These are phyloP conservation scores for Rhamnusium bicolor DNA, from an alignment of 2,888 invertebrate genomes.

Conservation along the genomic window DNA sequence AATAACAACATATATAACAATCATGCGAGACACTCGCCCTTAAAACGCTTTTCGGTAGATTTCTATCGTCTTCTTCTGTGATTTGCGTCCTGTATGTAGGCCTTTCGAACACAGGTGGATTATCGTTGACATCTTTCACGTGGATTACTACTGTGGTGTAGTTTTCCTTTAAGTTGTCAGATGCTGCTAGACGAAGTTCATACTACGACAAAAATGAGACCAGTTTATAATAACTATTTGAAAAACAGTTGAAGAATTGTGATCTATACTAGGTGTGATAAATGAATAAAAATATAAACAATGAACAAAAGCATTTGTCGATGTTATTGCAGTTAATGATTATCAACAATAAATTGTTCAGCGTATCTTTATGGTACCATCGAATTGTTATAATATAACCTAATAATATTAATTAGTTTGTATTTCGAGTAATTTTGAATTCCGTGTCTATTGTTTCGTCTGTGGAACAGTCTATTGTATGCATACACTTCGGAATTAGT, in stretches of 20 bases:
- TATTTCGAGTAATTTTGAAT: not conserved
- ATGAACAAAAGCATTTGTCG: not conserved
- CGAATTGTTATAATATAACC: not conserved
- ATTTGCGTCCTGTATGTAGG: slow-evolving; percentile 96
- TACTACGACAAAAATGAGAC: slow-evolving; percentile 75
- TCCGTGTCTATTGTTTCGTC: not conserved
- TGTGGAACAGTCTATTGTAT: not conserved
- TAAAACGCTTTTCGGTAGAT: slow-evolving; percentile 93
- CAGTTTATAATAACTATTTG: slow-evolving; percentile 34
- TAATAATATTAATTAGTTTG: slow-evolving; percentile 2
- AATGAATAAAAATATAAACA: too few species aligned
- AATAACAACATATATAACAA: slow-evolving; percentile 17
- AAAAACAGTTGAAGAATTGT: not conserved
- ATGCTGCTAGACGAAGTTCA: slow-evolving; percentile 94
- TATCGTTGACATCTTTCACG: slow-evolving; percentile 98
- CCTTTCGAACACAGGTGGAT: slow-evolving; percentile 96
- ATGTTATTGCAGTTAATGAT: too few species aligned
- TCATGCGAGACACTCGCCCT: slow-evolving; percentile 76
- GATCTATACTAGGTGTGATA: too few species aligned
- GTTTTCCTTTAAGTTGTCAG: slow-evolving; percentile 97
- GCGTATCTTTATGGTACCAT: not conserved
- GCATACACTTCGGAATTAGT: slow-evolving; percentile 1
- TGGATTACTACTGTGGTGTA: slow-evolving; percentile 97
- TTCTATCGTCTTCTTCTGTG: slow-evolving; percentile 95
- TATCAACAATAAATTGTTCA: not conserved